A percentile compares a stretch with the other conserved stretches of the same genome.
phyloP scores from a whole-genome alignment of 2,113 vertebrate genomes.

The Psilopogon haemacephalus region DNA sequence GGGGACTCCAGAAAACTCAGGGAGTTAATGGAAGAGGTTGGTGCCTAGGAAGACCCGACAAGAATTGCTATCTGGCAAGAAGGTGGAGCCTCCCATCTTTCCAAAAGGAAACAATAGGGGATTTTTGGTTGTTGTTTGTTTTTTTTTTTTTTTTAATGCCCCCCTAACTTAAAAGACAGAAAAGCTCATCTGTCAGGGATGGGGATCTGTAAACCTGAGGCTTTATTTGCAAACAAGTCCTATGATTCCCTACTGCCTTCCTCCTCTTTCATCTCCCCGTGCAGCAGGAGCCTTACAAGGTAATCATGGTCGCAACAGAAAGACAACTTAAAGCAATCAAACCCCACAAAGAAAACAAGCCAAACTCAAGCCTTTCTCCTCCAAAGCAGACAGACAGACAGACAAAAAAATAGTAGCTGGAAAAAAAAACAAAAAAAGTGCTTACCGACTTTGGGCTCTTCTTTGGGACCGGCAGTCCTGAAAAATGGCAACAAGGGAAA shows the following conservation, averaged over 20 bases:
- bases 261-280: constrained; percentile 35
- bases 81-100: constrained; percentile 67
- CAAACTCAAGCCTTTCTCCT: constrained; percentile 7
- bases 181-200: constrained; percentile 44
- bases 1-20: constrained; percentile 29
- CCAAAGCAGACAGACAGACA: constrained; percentile 41
- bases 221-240: constrained; percentile 30
- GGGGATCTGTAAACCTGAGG: constrained; percentile 7
- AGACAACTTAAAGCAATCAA: constrained; percentile 62
- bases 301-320: constrained; percentile 46
- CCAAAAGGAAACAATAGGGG: constrained; percentile 73
- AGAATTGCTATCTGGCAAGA: constrained; percentile 45
- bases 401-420: constrained; percentile 66
- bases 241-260: neutral
- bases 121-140: too few species aligned
- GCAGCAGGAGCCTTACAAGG: constrained; percentile 66
- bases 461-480: constrained; percentile 96
- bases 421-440: too few species aligned
- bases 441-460: constrained; percentile 99
- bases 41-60: constrained; percentile 16
- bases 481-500: constrained; percentile 82
- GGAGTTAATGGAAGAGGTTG: constrained; percentile 39
- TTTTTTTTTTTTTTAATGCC: neutral
- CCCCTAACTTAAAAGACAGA: constrained; percentile 41
- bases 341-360: constrained; percentile 23